Conservation (phyloP, 2,888 invertebrate genomes). For the Pseudococcus jackbeardsleyi region DNA sequence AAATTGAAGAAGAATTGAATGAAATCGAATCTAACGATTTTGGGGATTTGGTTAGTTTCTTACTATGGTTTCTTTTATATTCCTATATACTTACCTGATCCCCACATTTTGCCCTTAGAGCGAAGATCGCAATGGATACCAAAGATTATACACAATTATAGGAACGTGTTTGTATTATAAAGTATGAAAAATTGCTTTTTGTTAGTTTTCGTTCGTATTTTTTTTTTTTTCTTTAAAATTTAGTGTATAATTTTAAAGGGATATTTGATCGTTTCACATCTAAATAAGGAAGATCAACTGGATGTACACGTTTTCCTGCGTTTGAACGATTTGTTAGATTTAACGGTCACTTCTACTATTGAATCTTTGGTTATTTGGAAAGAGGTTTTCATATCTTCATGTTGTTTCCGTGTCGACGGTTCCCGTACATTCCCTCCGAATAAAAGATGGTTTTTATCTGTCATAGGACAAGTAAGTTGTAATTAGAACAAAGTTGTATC, state of each 20-base stretch:
- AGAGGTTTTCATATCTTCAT: constrained; percentile 78
- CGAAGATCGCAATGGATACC: constrained; percentile 81
- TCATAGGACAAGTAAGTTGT: constrained; percentile 78
- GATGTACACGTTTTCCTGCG: constrained; percentile 83
- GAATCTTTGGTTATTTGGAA: constrained; percentile 83
- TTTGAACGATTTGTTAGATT: constrained; percentile 80
- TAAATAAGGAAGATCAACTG: constrained; percentile 80
- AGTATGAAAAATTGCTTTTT: constrained; percentile 66
- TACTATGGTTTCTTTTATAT: background rate
- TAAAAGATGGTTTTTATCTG: constrained; percentile 78
- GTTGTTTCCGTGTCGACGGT: constrained; percentile 68
- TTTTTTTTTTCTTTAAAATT: background rate
- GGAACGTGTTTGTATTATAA: constrained; percentile 77
- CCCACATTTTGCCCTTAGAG: constrained; percentile 72
- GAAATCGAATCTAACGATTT: constrained; percentile 72
- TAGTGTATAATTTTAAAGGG: constrained; percentile 71
- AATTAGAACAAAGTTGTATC: background rate
- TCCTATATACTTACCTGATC: background rate
- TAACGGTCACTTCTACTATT: constrained; percentile 78
- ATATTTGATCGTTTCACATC: constrained; percentile 83
- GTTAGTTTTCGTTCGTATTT: background rate
- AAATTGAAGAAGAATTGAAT: constrained; percentile 66
- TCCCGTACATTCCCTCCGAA: constrained; percentile 64
- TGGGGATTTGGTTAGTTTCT: constrained; percentile 79
- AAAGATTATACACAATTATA: constrained; percentile 79